These are phyloP conservation scores for Tenualosa thibaudeaui DNA, from an alignment of 2,797 vertebrate genomes.

Conservation along the genomic window DNA sequence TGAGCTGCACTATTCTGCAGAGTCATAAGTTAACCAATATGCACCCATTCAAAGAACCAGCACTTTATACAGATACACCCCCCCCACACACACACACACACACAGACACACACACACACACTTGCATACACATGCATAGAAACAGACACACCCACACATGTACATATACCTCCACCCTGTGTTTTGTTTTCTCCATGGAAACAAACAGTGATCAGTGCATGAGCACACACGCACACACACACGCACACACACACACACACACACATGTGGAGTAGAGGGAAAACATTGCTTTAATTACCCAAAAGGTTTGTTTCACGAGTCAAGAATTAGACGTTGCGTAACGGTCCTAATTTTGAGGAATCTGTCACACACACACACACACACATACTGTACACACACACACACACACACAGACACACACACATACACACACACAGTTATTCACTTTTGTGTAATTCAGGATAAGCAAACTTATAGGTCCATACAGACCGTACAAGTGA, in stretches of 20 bases:
- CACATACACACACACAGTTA: constrained; percentile 20
- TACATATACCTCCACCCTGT: background rate
- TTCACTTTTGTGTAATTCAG: background rate
- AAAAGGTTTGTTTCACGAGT: constrained; percentile 3
- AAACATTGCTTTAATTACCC: constrained; percentile 6
- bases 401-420: constrained; percentile 24
- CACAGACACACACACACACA: background rate
- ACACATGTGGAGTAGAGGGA: background rate
- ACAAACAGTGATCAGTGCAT: background rate
- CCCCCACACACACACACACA: constrained; percentile 12
- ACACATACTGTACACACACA: background rate
- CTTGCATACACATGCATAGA: background rate
- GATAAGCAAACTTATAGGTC: background rate
- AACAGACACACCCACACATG: background rate
- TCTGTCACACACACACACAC: constrained; percentile 13
- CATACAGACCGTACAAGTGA: background rate
- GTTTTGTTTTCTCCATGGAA: constrained; percentile 4
- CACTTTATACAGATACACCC: background rate
- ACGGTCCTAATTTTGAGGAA: background rate
- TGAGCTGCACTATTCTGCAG: too few relatives aligned
- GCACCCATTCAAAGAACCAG: background rate
- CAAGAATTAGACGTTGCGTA: constrained; percentile 4
- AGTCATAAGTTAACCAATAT: too few relatives aligned
- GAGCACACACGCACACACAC: background rate
- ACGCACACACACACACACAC: background rate